Percentiles rank a stretch among this genome's conserved stretches.
These are phyloP conservation scores for Ectemnius lituratus DNA, from an alignment of 2,888 invertebrate genomes.

Conservation along the genomic window DNA sequence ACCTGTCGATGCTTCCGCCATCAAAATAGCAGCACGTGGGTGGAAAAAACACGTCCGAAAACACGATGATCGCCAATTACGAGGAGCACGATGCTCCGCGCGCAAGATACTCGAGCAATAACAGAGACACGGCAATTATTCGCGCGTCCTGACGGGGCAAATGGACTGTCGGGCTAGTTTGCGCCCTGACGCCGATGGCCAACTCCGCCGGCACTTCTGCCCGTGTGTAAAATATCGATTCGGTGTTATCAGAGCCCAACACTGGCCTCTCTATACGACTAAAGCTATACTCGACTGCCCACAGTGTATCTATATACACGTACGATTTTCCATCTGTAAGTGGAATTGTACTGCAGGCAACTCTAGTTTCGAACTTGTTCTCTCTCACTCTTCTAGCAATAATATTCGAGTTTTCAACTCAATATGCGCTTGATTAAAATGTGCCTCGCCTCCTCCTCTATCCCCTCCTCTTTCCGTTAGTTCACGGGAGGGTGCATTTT, in stretches of 20 bases:
- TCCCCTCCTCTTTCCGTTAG: not conserved
- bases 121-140: constrained; percentile 21
- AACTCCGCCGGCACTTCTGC: constrained; percentile 7
- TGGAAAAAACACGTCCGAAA: not conserved
- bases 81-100: not conserved
- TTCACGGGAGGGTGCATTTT: not conserved
- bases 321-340: constrained; percentile 36
- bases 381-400: constrained; percentile 46
- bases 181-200: constrained; percentile 6
- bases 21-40: too few species aligned
- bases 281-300: constrained; percentile 10
- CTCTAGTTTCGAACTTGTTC: constrained; percentile 26
- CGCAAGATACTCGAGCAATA: not conserved
- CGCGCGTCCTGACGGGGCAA: constrained; percentile 15
- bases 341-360: constrained; percentile 44
- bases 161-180: constrained; percentile 15
- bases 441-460: constrained; percentile 41
- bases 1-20: not conserved
- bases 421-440: constrained; percentile 72
- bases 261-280: constrained; percentile 21
- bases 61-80: not conserved
- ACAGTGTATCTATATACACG: too few species aligned
- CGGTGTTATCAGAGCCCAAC: constrained; percentile 27
- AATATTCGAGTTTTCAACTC: constrained; percentile 70
- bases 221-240: constrained; percentile 37